Base-by-base conservation (phyloP, 2,888 invertebrate genomes). In the Drosophila pseudotalamancana region DNA sequence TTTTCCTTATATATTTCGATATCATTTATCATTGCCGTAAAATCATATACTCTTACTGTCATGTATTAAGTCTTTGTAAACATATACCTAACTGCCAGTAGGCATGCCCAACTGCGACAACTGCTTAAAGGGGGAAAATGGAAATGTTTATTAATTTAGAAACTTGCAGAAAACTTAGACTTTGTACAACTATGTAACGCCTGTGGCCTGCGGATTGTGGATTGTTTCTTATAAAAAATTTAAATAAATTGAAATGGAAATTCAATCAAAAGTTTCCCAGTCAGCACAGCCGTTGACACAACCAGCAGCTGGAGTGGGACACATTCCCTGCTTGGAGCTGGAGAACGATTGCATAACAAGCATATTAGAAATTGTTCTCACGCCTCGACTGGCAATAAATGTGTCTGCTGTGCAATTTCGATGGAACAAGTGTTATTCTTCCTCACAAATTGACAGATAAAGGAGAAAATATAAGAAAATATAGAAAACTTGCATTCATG, bases 81-180 rank as follows among this genome's bases (percentile, higher is more conserved):
- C n/a, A n/a, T n/a, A n/a, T n/a, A n/a, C n/a, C n/a, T n/a, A n/a
- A n/a, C n/a, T n/a, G n/a, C n/a, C n/a, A n/a, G n/a, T n/a, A n/a
- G 1, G 4, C 11, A 35, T 18, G 9, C 18, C 34, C 34, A 11
- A 18, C 5, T 4, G 1, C 16, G 8, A 11, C 4, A 4, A 14
- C 4, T 34, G 9, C 11, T 21, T 16, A 46, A 37, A n/a, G 6
- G 29, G 6, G 37, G 16, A 34, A 37, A 62, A 63, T 61, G 76
- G 45, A 79, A 80, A 82, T 80, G 64, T 69, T 74, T 77, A 71
- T 73, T 65, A 71, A 71, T 56, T 77, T 82, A 56, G 21, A 43
- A 59, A 55, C 56, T 68, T 72, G 65, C 61, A 29, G 50, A 46
- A 60, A 67, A 55, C 55, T 63, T 31, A 39, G 42, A 50, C 16